phyloP scores from a whole-genome alignment of 2,888 invertebrate species.

The Ophioninae sp. region DNA sequence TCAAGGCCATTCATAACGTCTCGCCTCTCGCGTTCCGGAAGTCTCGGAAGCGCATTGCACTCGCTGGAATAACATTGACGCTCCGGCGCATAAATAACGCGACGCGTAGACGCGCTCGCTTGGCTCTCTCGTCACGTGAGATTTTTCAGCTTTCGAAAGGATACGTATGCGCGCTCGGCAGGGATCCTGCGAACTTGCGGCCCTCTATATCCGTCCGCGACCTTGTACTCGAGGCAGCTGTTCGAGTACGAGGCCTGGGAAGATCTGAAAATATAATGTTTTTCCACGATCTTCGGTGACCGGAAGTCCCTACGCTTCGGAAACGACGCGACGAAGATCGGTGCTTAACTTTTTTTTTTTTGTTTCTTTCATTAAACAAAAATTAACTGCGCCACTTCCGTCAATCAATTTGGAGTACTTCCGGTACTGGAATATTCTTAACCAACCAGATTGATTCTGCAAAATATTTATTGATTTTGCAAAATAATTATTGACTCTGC shows the following conservation, averaged over 20 bases:
- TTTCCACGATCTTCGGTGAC: too few relatives aligned
- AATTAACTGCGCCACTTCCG: neutral
- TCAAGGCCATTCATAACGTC: neutral
- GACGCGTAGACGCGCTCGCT: neutral
- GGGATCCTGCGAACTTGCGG: conserved; percentile 21
- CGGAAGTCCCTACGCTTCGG: too few relatives aligned
- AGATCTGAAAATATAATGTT: too few relatives aligned
- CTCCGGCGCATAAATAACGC: neutral
- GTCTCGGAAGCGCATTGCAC: conserved; percentile 17
- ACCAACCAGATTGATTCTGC: too few relatives aligned
- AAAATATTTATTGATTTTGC: too few relatives aligned
- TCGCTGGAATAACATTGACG: neutral
- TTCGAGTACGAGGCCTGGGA: conserved; percentile 55
- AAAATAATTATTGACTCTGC: too few relatives aligned
- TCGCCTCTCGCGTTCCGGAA: neutral
- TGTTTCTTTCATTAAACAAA: neutral
- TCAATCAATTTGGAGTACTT: neutral
- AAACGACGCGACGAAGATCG: too few relatives aligned
- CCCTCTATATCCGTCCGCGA: conserved; percentile 62
- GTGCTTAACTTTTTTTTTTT: too few relatives aligned
- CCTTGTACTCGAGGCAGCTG: conserved; percentile 78
- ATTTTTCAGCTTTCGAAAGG: conserved; percentile 21
- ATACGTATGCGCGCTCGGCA: neutral
- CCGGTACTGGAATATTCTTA: neutral
- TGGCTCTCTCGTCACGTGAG: conserved; percentile 22